Evolutionary conservation across 2,113 vertebrate species (phyloP).

Genomic region (Falco punctatus): DNA sequence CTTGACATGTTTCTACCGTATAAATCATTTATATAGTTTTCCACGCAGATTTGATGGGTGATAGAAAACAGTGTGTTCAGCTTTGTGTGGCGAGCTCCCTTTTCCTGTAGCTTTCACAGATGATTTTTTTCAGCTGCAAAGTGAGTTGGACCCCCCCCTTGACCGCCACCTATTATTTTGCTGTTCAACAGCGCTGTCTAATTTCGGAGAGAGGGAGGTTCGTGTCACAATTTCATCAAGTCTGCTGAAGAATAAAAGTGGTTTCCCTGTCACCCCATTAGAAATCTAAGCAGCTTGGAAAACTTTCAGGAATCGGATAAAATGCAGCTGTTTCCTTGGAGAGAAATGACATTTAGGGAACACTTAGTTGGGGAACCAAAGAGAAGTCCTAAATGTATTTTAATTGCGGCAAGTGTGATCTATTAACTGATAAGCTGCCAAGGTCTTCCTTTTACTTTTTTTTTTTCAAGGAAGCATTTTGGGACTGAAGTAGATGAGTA

Average conservation of each 20-base stretch:
- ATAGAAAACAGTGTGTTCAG: not conserved
- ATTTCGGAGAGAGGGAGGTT: not conserved
- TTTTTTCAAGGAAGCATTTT: conserved; percentile 24
- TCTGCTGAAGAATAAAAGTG: conserved; percentile 22
- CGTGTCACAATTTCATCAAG: not conserved
- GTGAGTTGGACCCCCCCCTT: not conserved
- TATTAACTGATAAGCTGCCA: conserved; percentile 46
- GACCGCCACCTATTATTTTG: not conserved
- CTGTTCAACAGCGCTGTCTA: not conserved
- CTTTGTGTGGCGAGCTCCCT: not conserved
- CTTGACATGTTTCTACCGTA: not conserved
- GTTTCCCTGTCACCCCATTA: not conserved
- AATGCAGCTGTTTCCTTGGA: conserved; percentile 26
- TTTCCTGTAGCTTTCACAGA: not conserved
- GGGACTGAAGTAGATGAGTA: conserved; percentile 34
- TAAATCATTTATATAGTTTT: not conserved
- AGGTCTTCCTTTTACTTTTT: not conserved
- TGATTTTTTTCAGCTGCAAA: conserved; percentile 5
- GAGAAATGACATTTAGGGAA: not conserved
- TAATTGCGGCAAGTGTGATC: conserved; percentile 40
- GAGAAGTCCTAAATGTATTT: conserved; percentile 14
- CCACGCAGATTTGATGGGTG: not conserved
- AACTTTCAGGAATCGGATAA: not conserved
- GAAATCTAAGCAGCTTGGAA: conserved; percentile 27
- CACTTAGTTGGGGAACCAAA: not conserved